phyloP scores from a whole-genome alignment of 2,888 invertebrate species.

The Hirtodrosophila cameraria region DNA sequence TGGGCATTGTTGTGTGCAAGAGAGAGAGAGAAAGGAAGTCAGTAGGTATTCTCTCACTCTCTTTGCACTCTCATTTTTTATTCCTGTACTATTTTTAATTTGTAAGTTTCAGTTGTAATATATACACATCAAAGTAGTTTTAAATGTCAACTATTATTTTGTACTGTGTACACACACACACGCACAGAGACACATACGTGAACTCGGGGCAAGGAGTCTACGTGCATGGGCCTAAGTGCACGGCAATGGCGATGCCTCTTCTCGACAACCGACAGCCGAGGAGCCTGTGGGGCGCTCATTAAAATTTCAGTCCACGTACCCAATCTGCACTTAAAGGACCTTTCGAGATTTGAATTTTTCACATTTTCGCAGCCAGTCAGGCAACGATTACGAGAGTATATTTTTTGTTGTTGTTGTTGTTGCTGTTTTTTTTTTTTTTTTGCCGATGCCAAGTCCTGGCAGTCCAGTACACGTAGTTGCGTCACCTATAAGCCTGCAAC shows the following conservation, averaged over 20 bases:
- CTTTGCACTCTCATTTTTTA: too few relatives aligned
- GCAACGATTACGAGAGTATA: slow-evolving; percentile 40
- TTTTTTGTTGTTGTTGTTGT: background rate
- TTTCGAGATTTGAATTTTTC: slow-evolving; percentile 74
- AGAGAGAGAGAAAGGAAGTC: too few relatives aligned
- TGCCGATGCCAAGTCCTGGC: slow-evolving; percentile 4
- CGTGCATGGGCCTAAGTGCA: slow-evolving; percentile 61
- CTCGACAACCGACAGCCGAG: slow-evolving; percentile 20
- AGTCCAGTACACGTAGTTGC: slow-evolving; percentile 17
- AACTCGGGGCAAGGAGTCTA: slow-evolving; percentile 25
- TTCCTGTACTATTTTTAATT: too few relatives aligned
- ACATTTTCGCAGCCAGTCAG: slow-evolving; percentile 61
- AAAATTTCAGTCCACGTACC: slow-evolving; percentile 75
- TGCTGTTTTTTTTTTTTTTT: too few relatives aligned
- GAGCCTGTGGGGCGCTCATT: slow-evolving; percentile 56
- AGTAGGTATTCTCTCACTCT: too few relatives aligned
- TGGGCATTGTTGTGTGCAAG: too few relatives aligned
- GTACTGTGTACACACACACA: background rate
- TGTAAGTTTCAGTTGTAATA: too few relatives aligned
- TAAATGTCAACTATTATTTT: too few relatives aligned
- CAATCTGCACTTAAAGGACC: slow-evolving; percentile 76
- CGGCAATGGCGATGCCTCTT: slow-evolving; percentile 35
- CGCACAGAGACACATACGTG: slow-evolving; percentile 17
- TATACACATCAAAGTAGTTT: too few relatives aligned
- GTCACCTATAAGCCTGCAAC: too few relatives aligned